These are phyloP conservation scores for Istiophorus platypterus DNA, from an alignment of 2,113 vertebrate genomes.

Conservation along the genomic window DNA sequence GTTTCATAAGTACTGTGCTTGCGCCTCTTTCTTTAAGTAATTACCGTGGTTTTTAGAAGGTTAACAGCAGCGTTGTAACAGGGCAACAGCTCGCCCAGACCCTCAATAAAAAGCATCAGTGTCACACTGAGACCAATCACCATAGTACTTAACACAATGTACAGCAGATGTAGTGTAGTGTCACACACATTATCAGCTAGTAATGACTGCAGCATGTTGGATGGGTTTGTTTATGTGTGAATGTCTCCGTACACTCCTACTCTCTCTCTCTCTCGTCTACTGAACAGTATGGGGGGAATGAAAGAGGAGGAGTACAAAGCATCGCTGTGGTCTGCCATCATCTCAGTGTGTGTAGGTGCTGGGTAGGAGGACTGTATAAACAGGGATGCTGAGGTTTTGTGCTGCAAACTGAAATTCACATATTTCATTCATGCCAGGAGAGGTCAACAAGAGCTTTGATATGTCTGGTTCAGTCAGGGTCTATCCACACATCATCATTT, in stretches of 20 bases:
- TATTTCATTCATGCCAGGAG: conserved; percentile 38
- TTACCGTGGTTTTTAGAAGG: conserved; percentile 39
- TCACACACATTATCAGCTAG: conserved; percentile 22
- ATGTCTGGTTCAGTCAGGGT: conserved; percentile 14
- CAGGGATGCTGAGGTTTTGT: conserved; percentile 9
- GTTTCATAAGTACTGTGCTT: conserved; percentile 13
- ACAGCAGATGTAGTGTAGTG: not conserved
- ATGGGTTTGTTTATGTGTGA: conserved; percentile 23
- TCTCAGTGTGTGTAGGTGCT: conserved; percentile 25
- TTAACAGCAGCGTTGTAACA: conserved; percentile 26
- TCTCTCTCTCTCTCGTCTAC: not conserved
- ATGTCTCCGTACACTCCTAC: not conserved
- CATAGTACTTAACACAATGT: conserved; percentile 5
- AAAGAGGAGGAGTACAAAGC: conserved; percentile 7
- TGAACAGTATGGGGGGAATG: conserved; percentile 7
- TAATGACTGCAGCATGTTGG: conserved; percentile 13
- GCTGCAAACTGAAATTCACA: conserved; percentile 18
- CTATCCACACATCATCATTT: conserved; percentile 36
- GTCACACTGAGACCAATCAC: conserved; percentile 2
- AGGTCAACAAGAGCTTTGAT: conserved; percentile 46
- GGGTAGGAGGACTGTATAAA: conserved; percentile 30
- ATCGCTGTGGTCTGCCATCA: conserved; percentile 32
- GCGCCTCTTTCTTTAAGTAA: conserved; percentile 4
- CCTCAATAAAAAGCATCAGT: conserved; percentile 30
- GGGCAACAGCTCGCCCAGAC: not conserved